Evolutionary conservation across 2,888 invertebrate genomes (phyloP).

Genomic region (Diploptera punctata): DNA sequence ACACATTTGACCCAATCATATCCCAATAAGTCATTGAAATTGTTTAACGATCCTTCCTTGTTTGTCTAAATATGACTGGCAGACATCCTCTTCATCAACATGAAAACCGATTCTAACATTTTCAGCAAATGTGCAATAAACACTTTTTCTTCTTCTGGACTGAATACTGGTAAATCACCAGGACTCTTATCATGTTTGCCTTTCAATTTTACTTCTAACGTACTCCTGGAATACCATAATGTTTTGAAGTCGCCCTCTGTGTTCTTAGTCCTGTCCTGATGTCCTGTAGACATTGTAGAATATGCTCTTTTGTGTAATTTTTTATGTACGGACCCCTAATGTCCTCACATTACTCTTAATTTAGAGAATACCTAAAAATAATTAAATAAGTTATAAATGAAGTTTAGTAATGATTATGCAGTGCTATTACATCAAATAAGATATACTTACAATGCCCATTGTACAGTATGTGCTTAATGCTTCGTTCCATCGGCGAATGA

Average conservation of each 20-base stretch:
- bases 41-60: background rate
- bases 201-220: background rate
- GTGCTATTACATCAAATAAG: no score
- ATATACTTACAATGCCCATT: no score
- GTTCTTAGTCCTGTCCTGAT: background rate
- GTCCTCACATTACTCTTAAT: no score
- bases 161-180: background rate
- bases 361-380: no score
- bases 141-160: background rate
- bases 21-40: background rate
- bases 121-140: background rate
- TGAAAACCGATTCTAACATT: background rate
- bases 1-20: background rate
- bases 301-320: background rate
- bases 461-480: no score
- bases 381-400: no score
- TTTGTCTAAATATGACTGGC: background rate
- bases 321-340: no score
- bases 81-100: background rate
- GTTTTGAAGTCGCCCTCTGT: background rate
- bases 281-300: background rate
- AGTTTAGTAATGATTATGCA: no score
- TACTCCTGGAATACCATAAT: background rate
- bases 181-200: background rate
- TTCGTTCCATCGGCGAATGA: background rate